Base-by-base conservation (phyloP, 2,888 invertebrate species). In the Leptopilina drosophilae region DNA sequence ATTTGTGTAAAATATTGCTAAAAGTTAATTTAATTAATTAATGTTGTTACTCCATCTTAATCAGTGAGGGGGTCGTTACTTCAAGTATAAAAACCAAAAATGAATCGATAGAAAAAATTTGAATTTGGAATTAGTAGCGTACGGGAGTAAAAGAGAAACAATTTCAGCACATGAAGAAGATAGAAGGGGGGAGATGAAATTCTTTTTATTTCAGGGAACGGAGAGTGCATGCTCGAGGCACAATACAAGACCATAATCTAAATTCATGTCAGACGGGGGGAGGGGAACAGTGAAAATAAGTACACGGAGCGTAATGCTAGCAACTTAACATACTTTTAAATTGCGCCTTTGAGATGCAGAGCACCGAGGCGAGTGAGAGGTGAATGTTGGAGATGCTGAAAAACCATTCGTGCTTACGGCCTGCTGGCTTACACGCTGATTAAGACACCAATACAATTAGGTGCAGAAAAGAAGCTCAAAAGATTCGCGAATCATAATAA, bases 381-480 rank as follows among this genome's bases (percentile, higher is more conserved):
- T 81, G 86, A 81, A 83, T 33, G 33, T 33, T 33, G 33, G 3
- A 33, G 33, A 33, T 33, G 33, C 33, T 33, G 33, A 33, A 33
- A 4, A 33, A 4, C 33, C 83, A 82, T 78, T 80, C 77, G 78
- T 85, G 83, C 87, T 86, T 87, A 87, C 88, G 86, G 87, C 87
- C 87, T 86, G 86, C 88, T 88, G 89, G 90, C 90, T 90, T 90
- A 89, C 87, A 90, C 90, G 90, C 90, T 90, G 90, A 91, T 91
- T 91, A 91, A 90, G 90, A 91, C 90, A 89, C 89, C 90, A 88
- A 90, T 91, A 89, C 91, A 91, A 91, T 91, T 91, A 90, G 90
- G 90, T 87, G 87, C 87, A 84, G 84, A 87, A 88, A 87, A 87
- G 88, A 90, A 87, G 87, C 88, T 90, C 89, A 90, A 90, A 89